These are phyloP conservation scores for Sebastes nivosus DNA, from an alignment of 2,797 vertebrate genomes.

Conservation along the genomic window DNA sequence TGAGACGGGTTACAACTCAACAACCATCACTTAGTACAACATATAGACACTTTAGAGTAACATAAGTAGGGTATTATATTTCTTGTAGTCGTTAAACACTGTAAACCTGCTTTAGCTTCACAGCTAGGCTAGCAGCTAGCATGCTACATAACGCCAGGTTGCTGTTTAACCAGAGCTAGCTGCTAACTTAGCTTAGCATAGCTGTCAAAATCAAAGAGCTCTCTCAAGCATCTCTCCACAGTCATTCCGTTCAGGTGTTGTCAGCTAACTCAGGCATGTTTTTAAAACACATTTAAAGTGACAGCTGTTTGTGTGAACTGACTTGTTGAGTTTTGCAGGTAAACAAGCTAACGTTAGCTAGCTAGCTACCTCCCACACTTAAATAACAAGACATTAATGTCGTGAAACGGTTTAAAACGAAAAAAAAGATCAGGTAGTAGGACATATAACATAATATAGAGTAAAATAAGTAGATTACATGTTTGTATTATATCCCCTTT, in stretches of 20 bases:
- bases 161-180: slow-evolving; percentile 13
- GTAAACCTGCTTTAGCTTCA: slow-evolving; percentile 15
- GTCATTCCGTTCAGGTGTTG: background rate
- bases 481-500: background rate
- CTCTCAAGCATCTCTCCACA: background rate
- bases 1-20: background rate
- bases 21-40: rapidly evolving
- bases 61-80: background rate
- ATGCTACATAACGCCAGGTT: slow-evolving; percentile 49
- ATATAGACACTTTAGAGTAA: rapidly evolving
- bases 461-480: no score
- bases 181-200: slow-evolving; percentile 56
- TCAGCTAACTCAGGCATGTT: background rate
- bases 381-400: background rate
- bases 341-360: slow-evolving; percentile 50
- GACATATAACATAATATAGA: rapidly evolving
- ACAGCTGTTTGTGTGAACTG: background rate
- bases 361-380: background rate
- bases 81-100: background rate
- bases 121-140: slow-evolving; percentile 61
- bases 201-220: slow-evolving; percentile 64
- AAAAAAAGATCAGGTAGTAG: rapidly evolving
- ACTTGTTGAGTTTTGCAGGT: slow-evolving; percentile 19
- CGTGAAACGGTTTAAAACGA: background rate
- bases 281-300: background rate